Base-by-base conservation (phyloP, 2,888 invertebrate species). In the Dioctria linearis region DNA sequence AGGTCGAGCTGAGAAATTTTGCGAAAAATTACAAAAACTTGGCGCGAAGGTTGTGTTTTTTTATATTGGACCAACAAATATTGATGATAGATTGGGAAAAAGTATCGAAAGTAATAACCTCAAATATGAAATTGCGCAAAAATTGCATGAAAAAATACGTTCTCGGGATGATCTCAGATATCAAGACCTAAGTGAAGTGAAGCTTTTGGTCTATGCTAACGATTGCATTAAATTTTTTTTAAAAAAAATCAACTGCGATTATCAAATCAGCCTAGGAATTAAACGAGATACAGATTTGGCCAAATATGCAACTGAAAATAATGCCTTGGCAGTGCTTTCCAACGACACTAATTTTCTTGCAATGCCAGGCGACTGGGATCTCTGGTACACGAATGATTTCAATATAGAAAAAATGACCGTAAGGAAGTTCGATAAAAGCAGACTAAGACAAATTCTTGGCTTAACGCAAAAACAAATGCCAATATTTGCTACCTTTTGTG, bases 401-500 rank as follows among this genome's bases (percentile, higher is more conserved):
- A 11, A 73, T 63, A 11, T 78, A 8, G n/a, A 82, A 13, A 25
- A 46, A 5, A 69, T 82, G 46, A 37, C 57, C 43, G 46, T 54
- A 54, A 6, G 13, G 5, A 57, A 13, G 9, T 78, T 69, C 78
- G 59, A 80, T 65, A 82, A 82, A 71, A 6, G 2, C 0, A 73
- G 25, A 9, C 49, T 82, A 8, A n/a, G 80, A 39, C 37, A 69
- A 46, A 51, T 78, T 9, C 57, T 82, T 40, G 9, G 25, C 6
- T 59, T 82, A 9, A n/a, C 9, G 8, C 80, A 78, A 63, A 51
- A 51, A 25, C 82, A 82, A 54, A 82, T 82, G 82, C 82, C 82
- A 39, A 66, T 82, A 46, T 80, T 80, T 8, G 67, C 82, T 59
- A 78, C 78, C 6, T 13, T 82, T 5, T 54, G 63, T 37, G 82